Conservation (phyloP, 2,113 vertebrate genomes). For the Anarhynchus alexandrinus region DNA sequence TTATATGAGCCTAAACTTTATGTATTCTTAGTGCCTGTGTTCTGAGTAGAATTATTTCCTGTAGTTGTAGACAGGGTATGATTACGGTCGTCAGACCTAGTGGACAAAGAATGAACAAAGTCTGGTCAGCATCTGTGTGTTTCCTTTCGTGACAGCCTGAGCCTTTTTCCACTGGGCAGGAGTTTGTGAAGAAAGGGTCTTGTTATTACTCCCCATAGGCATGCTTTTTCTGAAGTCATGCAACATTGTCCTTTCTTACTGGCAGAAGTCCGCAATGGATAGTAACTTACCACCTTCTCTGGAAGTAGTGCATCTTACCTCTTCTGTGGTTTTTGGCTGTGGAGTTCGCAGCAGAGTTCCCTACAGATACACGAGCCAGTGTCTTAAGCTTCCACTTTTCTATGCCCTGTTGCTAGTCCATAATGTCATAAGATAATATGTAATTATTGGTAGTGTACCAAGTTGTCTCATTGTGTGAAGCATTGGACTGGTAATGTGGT, state of each 20-base stretch:
- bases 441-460: background rate
- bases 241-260: background rate
- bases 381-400: background rate
- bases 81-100: background rate
- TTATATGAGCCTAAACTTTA: background rate
- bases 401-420: fast-evolving
- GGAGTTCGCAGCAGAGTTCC: background rate
- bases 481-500: background rate
- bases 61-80: background rate
- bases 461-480: background rate
- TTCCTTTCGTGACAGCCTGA: background rate
- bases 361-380: background rate
- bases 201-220: background rate
- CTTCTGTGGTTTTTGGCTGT: background rate
- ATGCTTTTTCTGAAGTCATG: background rate
- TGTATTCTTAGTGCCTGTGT: background rate
- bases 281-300: background rate
- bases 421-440: background rate
- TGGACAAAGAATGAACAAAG: background rate
- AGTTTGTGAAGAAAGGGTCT: background rate
- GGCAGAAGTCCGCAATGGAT: background rate
- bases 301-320: background rate
- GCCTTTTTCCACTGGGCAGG: background rate
- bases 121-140: background rate
- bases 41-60: background rate